Percentiles rank a stretch among this genome's conserved stretches.
phyloP scores from a whole-genome alignment of 2,797 vertebrate species.

The Myotis daubentonii region DNA sequence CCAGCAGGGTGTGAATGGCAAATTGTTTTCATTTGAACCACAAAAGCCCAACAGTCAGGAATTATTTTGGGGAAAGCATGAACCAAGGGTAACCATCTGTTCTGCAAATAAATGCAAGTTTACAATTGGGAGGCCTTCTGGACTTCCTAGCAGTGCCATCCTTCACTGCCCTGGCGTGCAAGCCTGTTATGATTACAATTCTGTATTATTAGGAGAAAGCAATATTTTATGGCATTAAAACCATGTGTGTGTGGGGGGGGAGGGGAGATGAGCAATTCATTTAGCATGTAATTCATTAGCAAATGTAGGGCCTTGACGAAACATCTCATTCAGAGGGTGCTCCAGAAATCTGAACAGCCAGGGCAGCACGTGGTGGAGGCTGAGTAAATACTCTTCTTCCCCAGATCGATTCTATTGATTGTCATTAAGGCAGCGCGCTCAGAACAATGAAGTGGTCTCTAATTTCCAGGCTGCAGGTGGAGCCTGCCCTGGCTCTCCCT shows the following conservation, averaged over 20 bases:
- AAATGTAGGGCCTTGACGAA: slow-evolving; percentile 75
- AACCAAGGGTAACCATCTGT: background rate
- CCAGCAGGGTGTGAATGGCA: slow-evolving; percentile 80
- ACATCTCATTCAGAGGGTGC: slow-evolving; percentile 75
- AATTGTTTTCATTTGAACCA: slow-evolving; percentile 75
- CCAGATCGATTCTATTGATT: slow-evolving; percentile 89
- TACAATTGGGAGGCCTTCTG: background rate
- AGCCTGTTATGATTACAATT: background rate
- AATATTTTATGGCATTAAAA: background rate
- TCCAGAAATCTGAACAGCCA: slow-evolving; percentile 81
- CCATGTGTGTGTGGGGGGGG: too few species aligned
- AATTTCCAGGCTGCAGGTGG: slow-evolving; percentile 88
- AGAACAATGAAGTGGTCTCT: slow-evolving; percentile 89
- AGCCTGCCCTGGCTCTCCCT: slow-evolving; percentile 86
- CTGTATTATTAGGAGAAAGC: background rate
- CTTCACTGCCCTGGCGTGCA: background rate
- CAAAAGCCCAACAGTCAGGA: slow-evolving; percentile 55
- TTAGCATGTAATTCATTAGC: slow-evolving; percentile 77
- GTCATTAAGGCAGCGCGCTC: slow-evolving; percentile 87
- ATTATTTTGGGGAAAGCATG: slow-evolving; percentile 41
- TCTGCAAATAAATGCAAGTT: background rate
- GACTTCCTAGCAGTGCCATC: background rate
- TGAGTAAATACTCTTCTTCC: slow-evolving; percentile 88
- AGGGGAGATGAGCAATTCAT: slow-evolving; percentile 36
- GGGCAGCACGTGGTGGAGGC: slow-evolving; percentile 84